phyloP scores from a whole-genome alignment of 2,113 vertebrate genomes.

The Peromyscus maniculatus region DNA sequence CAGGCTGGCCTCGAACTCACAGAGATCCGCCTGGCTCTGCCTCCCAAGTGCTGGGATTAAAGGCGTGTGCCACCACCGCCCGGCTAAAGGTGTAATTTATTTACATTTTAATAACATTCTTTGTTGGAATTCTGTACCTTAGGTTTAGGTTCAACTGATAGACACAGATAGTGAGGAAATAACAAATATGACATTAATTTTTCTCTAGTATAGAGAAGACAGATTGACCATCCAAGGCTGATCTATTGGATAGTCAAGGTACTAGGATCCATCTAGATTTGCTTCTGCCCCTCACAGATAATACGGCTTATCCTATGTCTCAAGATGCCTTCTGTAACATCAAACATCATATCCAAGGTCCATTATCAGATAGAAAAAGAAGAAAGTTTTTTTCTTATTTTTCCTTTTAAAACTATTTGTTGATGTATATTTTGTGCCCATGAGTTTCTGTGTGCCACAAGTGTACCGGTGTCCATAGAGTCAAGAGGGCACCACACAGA shows the following conservation, averaged over 20 bases:
- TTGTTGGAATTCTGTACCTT: not conserved
- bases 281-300: not conserved
- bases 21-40: no score
- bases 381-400: not conserved
- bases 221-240: not conserved
- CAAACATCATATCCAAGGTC: not conserved
- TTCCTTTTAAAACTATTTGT: not conserved
- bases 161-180: not conserved
- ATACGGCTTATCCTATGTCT: not conserved
- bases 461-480: not conserved
- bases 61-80: no score
- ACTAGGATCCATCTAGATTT: not conserved
- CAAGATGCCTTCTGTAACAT: not conserved
- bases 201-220: not conserved
- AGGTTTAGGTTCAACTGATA: not conserved
- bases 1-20: no score
- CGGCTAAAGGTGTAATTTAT: not conserved
- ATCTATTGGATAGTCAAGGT: not conserved
- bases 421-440: not conserved
- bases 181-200: not conserved
- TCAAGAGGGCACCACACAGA: not conserved
- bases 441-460: not conserved
- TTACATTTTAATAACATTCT: not conserved
- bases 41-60: no score
- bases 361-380: not conserved